Conservation (phyloP, 2,113 vertebrate species). For the Xenus cinereus region DNA sequence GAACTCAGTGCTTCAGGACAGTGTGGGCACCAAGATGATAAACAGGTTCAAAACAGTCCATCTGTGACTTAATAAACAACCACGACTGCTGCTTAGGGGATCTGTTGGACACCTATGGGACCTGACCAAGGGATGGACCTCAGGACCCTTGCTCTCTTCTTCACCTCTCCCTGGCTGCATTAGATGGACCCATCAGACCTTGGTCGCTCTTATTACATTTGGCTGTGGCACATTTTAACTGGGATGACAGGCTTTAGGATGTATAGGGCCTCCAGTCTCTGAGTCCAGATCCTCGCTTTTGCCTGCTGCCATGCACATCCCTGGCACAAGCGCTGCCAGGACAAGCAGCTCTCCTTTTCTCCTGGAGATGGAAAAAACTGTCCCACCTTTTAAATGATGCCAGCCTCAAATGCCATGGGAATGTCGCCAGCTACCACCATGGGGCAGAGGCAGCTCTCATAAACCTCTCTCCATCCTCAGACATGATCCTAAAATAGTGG, state of each 20-base stretch:
- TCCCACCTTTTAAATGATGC: rapidly evolving
- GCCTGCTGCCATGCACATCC: not conserved
- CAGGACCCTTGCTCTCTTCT: not conserved
- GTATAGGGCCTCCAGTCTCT: not conserved
- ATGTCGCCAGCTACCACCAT: rapidly evolving
- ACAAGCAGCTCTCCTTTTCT: not conserved
- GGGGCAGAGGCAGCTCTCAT: rapidly evolving
- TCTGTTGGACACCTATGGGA: not conserved
- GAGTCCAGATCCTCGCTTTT: rapidly evolving
- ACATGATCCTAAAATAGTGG: not conserved
- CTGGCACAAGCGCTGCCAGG: not conserved
- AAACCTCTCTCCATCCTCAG: not conserved
- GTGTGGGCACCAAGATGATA: rapidly evolving
- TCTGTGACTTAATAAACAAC: not conserved
- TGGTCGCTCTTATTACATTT: rapidly evolving
- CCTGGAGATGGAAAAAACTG: rapidly evolving
- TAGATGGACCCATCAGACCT: not conserved
- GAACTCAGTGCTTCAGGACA: not conserved
- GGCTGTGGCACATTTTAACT: too few relatives aligned
- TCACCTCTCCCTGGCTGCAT: not conserved
- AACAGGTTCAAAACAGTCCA: too few relatives aligned
- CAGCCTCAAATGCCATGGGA: not conserved
- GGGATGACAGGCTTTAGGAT: not conserved
- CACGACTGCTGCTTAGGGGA: not conserved
- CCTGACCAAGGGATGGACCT: rapidly evolving